Base-by-base conservation (phyloP, 2,113 vertebrate species). In the Oryctolagus cuniculus region DNA sequence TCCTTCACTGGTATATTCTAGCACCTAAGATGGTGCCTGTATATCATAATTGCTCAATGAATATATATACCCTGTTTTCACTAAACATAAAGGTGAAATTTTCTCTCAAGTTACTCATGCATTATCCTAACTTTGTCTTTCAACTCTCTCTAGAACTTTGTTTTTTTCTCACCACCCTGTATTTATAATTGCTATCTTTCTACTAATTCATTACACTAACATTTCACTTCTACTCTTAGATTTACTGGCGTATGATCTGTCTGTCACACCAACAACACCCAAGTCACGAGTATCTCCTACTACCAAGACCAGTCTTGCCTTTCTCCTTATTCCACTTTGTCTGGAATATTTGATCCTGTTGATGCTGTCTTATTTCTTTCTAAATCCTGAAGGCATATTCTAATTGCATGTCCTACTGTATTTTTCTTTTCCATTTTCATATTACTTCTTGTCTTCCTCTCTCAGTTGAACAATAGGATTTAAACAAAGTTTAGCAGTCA, bases 401-500 rank as follows among this genome's bases (percentile, higher is more conserved):
- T 34, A 81, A 78, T 8, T 69, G 0, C 21, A 79, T 55, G 17
- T 66, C 79, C 72, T 72, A 80, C 10, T 15, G 36, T 51, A 92
- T 55, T 77, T 89, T 80, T 66, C 38, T n/a, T 84, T 24, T 8
- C 5, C 75, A 87, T 91, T 79, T 92, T 89, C 49, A 91, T 58
- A 38, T 89, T 38, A 44, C 49, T 38, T 55, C 38, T 83, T 93
- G 51, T 55, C 75, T 78, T 91, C 49, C 49, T 82, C 36, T 77
- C 55, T 61, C 55, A 55, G 2, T 81, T 25, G 87, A 84, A 93
- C 12, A 29, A 64, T 21, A 55, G 34, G 16, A 87, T 94, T 79
- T 92, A 70, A 49, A 80, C 12, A 51, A 78, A 74, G 58, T 69
- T 93, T 92, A 94, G 34, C 49, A 66, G 25, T 75, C 63, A 82